Evolutionary conservation across 2,113 vertebrate genomes (phyloP), one percentile per base, ranked within the genome.

Genomic region (Embiotoca jacksoni): DNA sequence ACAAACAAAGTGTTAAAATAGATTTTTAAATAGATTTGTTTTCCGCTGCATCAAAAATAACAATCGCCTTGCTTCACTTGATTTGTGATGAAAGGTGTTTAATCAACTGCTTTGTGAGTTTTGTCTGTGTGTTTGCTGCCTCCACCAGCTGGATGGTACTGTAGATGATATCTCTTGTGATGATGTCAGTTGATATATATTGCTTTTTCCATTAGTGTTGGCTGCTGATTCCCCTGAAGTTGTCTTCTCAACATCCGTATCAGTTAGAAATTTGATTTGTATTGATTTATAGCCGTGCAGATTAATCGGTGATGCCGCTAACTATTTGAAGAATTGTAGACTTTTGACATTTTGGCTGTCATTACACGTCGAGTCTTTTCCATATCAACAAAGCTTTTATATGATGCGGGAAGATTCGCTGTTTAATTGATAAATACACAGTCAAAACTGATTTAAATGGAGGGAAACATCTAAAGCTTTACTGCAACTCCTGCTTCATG

Each of bases 171-270:
- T 61, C 65, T 65, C 15, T 52, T 52, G 56, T 5, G n/a, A 33
- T 79, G 60, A 79, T 72, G 73, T 75, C 49, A 76, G 23, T 10
- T 68, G 57, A 30, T 49, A 53, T 7, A 46, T 52, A 46, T 41
- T 36, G 14, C 47, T 65, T 78, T 75, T 72, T 58, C 56, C 33
- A 74, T 63, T 9, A 52, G 13, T 1, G 7, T 15, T 61, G 53
- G 71, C 75, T 81, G 71, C 61, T 39, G 13, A 58, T 80, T 62
- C 55, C 50, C 82, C 65, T 62, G 5, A 46, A 62, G 84, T 15
- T 10, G 1, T 82, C 79, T 63, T 47, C 30, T 46, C 14, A 52
- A 0, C 62, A 58, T 60, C 39, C n/a, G 15, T 7, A 60, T 68
- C 41, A 32, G 5, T 68, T 23, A 9, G 44, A 72, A 41, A 55